phyloP scores from a whole-genome alignment of 1,140 invertebrate genomes.

The Orius insidiosus region DNA sequence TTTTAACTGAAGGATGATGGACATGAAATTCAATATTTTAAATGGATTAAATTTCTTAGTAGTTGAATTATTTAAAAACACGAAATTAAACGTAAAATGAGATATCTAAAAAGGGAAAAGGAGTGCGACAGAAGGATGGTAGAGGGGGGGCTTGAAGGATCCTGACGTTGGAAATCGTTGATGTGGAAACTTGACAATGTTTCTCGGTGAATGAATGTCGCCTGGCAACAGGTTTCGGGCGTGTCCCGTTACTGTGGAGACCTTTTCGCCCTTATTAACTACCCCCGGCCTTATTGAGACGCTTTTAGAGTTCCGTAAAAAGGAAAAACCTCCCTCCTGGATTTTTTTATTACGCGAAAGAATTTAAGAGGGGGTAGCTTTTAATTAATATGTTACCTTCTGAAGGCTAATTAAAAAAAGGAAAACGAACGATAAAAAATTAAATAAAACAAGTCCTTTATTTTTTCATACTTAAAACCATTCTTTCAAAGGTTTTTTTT shows the following conservation, averaged over 20 bases:
- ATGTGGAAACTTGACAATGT: background rate
- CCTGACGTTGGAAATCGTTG: background rate
- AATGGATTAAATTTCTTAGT: background rate
- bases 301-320: background rate
- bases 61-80: too few relatives aligned
- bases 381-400: too few relatives aligned
- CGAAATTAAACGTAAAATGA: background rate
- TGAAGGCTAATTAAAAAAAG: too few relatives aligned
- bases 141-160: background rate
- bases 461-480: too few relatives aligned
- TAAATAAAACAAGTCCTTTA: too few relatives aligned
- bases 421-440: too few relatives aligned
- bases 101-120: conserved; percentile 12
- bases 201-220: background rate
- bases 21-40: too few relatives aligned
- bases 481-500: too few relatives aligned
- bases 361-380: too few relatives aligned
- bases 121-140: conserved; percentile 6
- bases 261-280: conserved; percentile 8
- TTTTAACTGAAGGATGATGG: too few relatives aligned
- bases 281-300: conserved; percentile 6
- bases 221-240: conserved; percentile 9
- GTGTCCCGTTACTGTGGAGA: background rate
- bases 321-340: too few relatives aligned
- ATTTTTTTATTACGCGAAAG: too few relatives aligned